Conservation (phyloP, 2,797 vertebrate genomes). For the Phrynocephalus forsythii region DNA sequence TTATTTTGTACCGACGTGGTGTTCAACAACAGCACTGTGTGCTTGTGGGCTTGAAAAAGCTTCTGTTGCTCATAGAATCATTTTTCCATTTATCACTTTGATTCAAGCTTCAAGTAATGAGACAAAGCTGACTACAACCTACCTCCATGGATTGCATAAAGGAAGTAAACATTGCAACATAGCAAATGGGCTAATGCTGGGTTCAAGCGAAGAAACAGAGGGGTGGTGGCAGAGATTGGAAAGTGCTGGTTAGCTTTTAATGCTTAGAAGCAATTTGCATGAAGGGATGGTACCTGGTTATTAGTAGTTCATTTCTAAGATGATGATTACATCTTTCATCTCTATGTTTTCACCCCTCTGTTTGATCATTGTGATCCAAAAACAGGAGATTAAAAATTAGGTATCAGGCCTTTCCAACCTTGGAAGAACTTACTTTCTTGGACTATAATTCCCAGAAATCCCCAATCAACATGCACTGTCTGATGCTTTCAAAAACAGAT, state of each 20-base stretch:
- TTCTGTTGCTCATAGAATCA: neutral
- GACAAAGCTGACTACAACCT: neutral
- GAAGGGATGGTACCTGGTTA: neutral
- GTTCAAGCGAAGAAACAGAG: constrained; percentile 6
- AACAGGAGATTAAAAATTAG: too few species aligned
- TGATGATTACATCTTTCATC: neutral
- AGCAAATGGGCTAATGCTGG: neutral
- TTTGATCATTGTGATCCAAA: too few species aligned
- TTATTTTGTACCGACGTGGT: too few species aligned
- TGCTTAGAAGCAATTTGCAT: neutral
- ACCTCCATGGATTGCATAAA: neutral
- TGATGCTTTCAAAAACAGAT: too few species aligned
- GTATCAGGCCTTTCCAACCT: too few species aligned
- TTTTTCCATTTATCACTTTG: neutral
- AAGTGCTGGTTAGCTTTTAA: neutral
- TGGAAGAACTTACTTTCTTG: neutral
- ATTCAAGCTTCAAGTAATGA: neutral
- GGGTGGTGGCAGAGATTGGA: neutral
- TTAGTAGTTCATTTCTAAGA: constrained; percentile 1
- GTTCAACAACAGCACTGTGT: too few species aligned
- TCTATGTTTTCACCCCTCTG: neutral
- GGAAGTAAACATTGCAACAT: neutral
- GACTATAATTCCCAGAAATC: neutral
- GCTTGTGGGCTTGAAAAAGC: too few species aligned
- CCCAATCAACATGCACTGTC: too few species aligned